A percentile compares a stretch with the other conserved stretches of the same genome.
These are phyloP conservation scores for Atopsyche davidsoni DNA, from an alignment of 1,140 invertebrate species.

Conservation along the genomic window DNA sequence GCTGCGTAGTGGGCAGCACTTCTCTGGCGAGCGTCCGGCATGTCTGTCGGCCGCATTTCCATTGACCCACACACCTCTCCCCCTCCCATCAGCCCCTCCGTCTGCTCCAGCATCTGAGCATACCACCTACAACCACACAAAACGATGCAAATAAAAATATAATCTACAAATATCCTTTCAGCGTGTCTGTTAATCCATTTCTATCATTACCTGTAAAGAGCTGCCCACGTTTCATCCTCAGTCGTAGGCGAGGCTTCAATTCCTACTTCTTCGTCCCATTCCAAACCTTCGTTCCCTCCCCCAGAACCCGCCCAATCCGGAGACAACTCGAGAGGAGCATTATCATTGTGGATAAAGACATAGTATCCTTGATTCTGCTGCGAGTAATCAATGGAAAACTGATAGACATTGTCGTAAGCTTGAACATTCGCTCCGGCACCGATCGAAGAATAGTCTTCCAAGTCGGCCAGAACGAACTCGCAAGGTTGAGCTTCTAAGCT, in stretches of 20 bases:
- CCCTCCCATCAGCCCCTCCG: slow-evolving; percentile 17
- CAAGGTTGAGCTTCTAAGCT: slow-evolving; percentile 2
- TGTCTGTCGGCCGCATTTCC: background rate
- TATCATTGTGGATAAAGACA: slow-evolving; percentile 27
- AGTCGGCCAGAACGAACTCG: slow-evolving; percentile 7
- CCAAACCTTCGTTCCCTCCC: slow-evolving; percentile 17
- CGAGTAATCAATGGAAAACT: slow-evolving; percentile 23
- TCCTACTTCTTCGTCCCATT: slow-evolving; percentile 28
- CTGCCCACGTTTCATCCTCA: slow-evolving; percentile 26
- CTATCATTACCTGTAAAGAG: slow-evolving; percentile 23
- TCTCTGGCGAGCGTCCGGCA: slow-evolving; percentile 14
- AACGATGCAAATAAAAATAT: no score
- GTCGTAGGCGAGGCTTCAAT: slow-evolving; percentile 5
- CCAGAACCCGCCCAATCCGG: slow-evolving; percentile 14
- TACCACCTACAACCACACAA: slow-evolving; percentile 28
- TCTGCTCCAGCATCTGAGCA: slow-evolving; percentile 29
- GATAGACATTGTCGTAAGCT: slow-evolving; percentile 17
- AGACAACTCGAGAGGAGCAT: slow-evolving; percentile 16
- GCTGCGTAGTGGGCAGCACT: slow-evolving; percentile 27
- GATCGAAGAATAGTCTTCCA: no score
- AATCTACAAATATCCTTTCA: no score
- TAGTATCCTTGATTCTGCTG: slow-evolving; percentile 29
- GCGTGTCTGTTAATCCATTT: background rate
- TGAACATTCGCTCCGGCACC: no score
- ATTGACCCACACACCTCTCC: background rate